These are phyloP conservation scores for Notarius lentiginosus DNA, from an alignment of 2,113 vertebrate genomes.

Conservation along the genomic window DNA sequence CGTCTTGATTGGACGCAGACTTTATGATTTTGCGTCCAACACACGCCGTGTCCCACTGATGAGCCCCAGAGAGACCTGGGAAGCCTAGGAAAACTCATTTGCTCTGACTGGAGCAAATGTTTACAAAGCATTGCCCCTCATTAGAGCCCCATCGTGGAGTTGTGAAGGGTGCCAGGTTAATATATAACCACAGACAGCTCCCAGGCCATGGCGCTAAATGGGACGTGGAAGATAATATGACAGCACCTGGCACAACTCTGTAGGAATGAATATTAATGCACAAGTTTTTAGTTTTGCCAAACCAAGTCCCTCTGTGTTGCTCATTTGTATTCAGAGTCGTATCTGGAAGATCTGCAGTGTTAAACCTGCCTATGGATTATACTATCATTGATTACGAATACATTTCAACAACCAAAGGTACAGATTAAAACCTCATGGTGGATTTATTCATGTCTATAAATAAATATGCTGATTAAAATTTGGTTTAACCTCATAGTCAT, in stretches of 20 bases:
- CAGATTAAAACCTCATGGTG: not conserved
- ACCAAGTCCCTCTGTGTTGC: not conserved
- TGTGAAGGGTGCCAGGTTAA: conserved; percentile 15
- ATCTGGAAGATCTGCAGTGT: not conserved
- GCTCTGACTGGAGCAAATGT: conserved; percentile 26
- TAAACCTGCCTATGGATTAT: not conserved
- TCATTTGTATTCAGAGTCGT: conserved; percentile 16
- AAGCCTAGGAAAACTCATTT: conserved; percentile 6
- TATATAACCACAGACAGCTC: conserved; percentile 23
- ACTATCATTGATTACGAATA: not conserved
- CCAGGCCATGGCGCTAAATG: not conserved
- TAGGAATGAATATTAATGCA: conserved; percentile 17
- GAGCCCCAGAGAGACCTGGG: conserved; percentile 29
- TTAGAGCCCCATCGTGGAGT: conserved; percentile 12
- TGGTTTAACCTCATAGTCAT: not conserved
- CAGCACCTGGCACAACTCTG: conserved; percentile 10
- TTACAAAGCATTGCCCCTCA: conserved; percentile 31
- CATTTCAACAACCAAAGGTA: not conserved
- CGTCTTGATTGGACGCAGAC: conserved; percentile 41
- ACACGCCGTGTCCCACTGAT: conserved; percentile 36
- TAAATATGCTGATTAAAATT: not conserved
- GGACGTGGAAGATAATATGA: not conserved
- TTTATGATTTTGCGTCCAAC: conserved; percentile 44
- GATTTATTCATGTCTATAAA: not conserved
- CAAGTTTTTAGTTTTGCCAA: conserved; percentile 16